phyloP scores from a whole-genome alignment of 2,113 vertebrate species.

The Pan troglodytes region NHGRI_mPanTro3-v2.1_pri NC_072403.2:79183001-79183500 shows the following conservation, averaged over 20 bases:
- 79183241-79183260: not conserved
- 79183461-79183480: slow-evolving; percentile 40
- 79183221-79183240: not conserved
- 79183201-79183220: not conserved
- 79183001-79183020: not conserved
- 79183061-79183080: not conserved
- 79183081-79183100: not conserved
- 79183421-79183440: slow-evolving; percentile 1
- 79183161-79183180: not conserved
- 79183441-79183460: slow-evolving; percentile 34
- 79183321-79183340: not conserved
- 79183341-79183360: slow-evolving; percentile 27
- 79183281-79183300: not conserved
- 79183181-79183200: not conserved
- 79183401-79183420: not conserved
- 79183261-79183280: rapidly evolving
- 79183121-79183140: not conserved
- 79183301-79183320: not conserved
- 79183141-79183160: not conserved
- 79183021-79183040: not conserved
- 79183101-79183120: not conserved
- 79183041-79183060: not conserved
- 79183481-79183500: slow-evolving; percentile 16
- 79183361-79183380: not conserved
- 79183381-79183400: not conserved